Evolutionary conservation across 2,888 invertebrate species (phyloP), one percentile per base, ranked within the genome.

Genomic region (Clistopyga incitator): DNA sequence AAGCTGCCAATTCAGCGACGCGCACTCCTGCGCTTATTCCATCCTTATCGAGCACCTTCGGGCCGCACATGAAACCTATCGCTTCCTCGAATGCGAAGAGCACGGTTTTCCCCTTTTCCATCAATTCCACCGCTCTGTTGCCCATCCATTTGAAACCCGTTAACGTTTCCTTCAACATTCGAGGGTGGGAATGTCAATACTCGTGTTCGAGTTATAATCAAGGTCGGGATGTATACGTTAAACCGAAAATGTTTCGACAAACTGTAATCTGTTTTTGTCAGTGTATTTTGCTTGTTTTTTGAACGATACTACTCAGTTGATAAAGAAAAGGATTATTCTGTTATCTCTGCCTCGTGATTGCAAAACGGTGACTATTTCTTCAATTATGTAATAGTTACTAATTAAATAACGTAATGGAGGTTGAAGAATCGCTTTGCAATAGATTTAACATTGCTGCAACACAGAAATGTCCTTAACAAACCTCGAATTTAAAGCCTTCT

Each of bases 131-230:
- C 0, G 97, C 95, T 89, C 95, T 95, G 93, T 99, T 99, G 94
- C 98, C 99, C 98, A 99, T 99, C 99, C 99, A 99, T 91, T 99
- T 99, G 92, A 99, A 99, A 0, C 99, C 99, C 0, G 99, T 99
- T 74, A 99, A 94, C 0, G 99, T 99, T 94, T 99, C 99, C 94
- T 85, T 95, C 93, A 86, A 96, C 45, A 79, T 47, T 15, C 50
- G 42, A 59, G 68, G 8, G 10, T 8, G 0, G 10, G 2, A 10
- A 10, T 34, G n/a, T 61, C 34, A 23, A 11, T 61, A 10, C 34
- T 34, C 3, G 20, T 6, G 10, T 1, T 13, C 6, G 6, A 13
- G 13, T 23, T 23, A 23, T 20, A 23, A 23, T 56, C 13, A 1
- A 1, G 0, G 15, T 18, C 6, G 6, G 50, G 50, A 1, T 6